Evolutionary conservation across 2,113 vertebrate genomes (phyloP), one percentile per base, ranked within the genome.

Genomic region (Atlantisia rogersi): DNA sequence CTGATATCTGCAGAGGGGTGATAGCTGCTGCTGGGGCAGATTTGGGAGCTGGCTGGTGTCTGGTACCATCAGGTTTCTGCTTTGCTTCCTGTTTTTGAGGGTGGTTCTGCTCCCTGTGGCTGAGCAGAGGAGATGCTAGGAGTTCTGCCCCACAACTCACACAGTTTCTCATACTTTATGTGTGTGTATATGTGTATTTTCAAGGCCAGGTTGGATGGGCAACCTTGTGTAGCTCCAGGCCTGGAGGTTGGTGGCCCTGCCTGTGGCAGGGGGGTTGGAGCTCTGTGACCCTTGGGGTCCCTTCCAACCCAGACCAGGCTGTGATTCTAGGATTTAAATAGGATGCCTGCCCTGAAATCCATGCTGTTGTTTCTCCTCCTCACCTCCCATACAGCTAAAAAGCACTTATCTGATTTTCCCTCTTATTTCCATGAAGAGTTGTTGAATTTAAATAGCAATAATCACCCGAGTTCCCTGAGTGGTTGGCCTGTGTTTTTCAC

Each of bases 401-500:
- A 95, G 59, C 79, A 59, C 52, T 93, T 59, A 24, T 39, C 60
- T 81, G 71, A 74, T 73, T 82, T 53, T 39, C 69, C 42, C 53
- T 37, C n/a, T 77, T 58, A 52, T 74, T 95, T 86, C 71, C 29
- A n/a, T 92, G 91, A 93, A 91, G 81, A 25, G 69, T 39, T 64
- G 46, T 75, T 92, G 80, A 88, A 69, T 76, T 84, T 59, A 70
- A 96, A 78, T 73, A 62, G 58, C 42, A 6, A 40, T 92, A 89
- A 93, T 75, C 75, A 67, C 77, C n/a, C 16, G n/a, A 85, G 62
- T 63, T 88, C 63, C 71, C 77, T 1, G n/a, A 85, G 55, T 35
- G 42, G 12, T 37, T 92, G 88, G 71, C 88, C 79, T 80, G 39
- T 3, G 2, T 48, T 87, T 92, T 69, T 42, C 8, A 31, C 21